These are phyloP conservation scores for Troglohyphantes excavatus DNA, from an alignment of 2,888 invertebrate species.

Conservation along the genomic window DNA sequence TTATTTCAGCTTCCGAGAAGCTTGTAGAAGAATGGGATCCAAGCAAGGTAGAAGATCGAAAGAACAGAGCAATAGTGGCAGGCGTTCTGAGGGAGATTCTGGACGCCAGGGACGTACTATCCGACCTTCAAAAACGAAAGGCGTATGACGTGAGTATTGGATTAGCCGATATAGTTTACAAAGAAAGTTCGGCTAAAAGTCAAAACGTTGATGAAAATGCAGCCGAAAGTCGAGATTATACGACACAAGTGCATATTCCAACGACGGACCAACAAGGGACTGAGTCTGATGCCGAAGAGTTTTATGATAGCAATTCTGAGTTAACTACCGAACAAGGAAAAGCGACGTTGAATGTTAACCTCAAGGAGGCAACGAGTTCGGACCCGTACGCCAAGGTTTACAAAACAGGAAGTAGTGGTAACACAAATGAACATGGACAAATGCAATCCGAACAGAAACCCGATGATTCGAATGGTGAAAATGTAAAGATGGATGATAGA, in stretches of 20 bases:
- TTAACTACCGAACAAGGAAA: neutral
- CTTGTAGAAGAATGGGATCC: slow-evolving; percentile 30
- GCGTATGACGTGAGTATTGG: slow-evolving; percentile 31
- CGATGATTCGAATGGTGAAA: neutral
- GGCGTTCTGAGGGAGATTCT: slow-evolving; percentile 24
- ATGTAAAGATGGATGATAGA: no score
- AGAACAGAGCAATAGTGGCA: neutral
- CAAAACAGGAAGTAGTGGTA: neutral
- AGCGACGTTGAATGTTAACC: neutral
- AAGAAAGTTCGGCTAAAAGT: neutral
- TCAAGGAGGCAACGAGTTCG: neutral
- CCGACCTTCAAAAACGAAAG: neutral
- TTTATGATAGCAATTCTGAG: neutral
- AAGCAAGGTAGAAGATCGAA: neutral
- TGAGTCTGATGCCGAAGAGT: neutral
- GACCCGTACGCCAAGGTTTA: neutral
- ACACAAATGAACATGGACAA: neutral
- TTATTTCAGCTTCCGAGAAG: slow-evolving; percentile 2
- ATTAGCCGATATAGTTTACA: slow-evolving; percentile 17
- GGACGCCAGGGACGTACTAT: slow-evolving; percentile 6
- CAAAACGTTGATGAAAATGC: neutral
- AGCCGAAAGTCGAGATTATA: neutral
- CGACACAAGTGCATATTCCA: neutral
- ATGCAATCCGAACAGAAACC: neutral
- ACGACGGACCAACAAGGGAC: neutral